Conservation (phyloP, 2,113 vertebrate genomes). For the Phocoena phocoena region DNA sequence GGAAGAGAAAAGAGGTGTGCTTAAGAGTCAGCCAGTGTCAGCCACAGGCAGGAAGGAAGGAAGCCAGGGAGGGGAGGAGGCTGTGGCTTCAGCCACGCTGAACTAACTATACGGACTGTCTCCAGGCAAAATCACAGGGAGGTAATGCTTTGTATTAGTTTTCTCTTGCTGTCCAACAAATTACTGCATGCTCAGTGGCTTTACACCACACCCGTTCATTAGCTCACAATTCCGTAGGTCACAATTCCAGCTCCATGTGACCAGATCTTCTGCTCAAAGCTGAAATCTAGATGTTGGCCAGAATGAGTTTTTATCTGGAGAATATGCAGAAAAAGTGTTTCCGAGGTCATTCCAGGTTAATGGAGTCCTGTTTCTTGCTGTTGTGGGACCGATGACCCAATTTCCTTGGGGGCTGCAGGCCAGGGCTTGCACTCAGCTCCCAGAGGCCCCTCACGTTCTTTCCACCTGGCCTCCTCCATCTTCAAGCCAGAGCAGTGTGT, state of each 20-base stretch:
- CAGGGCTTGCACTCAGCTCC: neutral
- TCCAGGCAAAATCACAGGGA: neutral
- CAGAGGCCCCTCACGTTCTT: neutral
- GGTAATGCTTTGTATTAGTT: rapidly evolving
- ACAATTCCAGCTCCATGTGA: neutral
- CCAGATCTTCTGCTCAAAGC: neutral
- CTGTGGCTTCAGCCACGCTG: rapidly evolving
- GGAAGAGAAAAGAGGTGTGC: neutral
- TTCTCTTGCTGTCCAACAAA: neutral
- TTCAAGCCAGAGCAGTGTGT: neutral
- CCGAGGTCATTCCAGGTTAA: neutral
- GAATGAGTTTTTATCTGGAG: neutral
- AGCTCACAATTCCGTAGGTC: neutral
- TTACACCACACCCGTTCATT: neutral
- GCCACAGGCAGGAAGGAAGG: neutral
- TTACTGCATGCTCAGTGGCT: neutral
- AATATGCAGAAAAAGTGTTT: neutral
- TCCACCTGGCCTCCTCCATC: neutral
- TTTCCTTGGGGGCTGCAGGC: neutral
- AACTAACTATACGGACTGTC: neutral
- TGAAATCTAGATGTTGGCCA: neutral
- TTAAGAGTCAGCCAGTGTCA: neutral
- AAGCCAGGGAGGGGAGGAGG: neutral
- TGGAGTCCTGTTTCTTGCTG: neutral
- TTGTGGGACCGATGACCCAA: neutral